These are phyloP conservation scores for Pelosia muscerda DNA, from an alignment of 2,888 invertebrate species.

Conservation along the genomic window DNA sequence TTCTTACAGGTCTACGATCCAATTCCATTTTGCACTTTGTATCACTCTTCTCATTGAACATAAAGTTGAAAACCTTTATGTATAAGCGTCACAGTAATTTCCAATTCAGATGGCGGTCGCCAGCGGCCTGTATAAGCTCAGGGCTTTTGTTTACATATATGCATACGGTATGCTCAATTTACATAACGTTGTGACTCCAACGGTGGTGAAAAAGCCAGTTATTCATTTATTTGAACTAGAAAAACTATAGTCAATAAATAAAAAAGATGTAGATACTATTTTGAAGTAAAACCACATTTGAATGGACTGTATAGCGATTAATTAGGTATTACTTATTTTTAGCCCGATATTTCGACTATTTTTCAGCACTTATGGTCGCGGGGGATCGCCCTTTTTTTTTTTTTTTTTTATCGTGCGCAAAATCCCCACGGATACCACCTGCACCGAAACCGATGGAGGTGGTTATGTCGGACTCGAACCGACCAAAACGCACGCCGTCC, in stretches of 20 bases:
- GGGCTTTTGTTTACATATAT: conserved; percentile 44
- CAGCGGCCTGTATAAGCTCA: conserved; percentile 33
- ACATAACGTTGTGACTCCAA: conserved; percentile 33
- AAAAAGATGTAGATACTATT: too few relatives aligned
- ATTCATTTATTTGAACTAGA: conserved; percentile 3
- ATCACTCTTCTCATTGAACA: background rate
- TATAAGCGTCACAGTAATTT: conserved; percentile 49
- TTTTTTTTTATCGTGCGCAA: too few relatives aligned
- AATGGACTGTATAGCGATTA: too few relatives aligned
- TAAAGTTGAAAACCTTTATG: conserved; percentile 28
- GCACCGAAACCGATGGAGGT: too few relatives aligned
- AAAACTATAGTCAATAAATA: background rate
- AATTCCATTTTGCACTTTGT: background rate
- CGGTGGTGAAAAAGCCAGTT: conserved; percentile 4
- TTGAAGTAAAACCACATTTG: too few relatives aligned
- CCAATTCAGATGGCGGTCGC: conserved; percentile 57
- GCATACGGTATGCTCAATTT: conserved; percentile 49
- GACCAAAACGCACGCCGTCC: too few relatives aligned
- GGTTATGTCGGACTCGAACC: too few relatives aligned
- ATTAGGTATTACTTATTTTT: too few relatives aligned
- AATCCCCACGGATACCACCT: too few relatives aligned
- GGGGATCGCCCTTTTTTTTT: too few relatives aligned
- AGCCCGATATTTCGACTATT: too few relatives aligned
- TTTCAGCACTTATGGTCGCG: too few relatives aligned
- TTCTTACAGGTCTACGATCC: background rate